Percentiles rank a stretch among this genome's conserved stretches.
Evolutionary conservation across 2,888 invertebrate species (phyloP).

Genomic region (Serrognathus titanus): DNA sequence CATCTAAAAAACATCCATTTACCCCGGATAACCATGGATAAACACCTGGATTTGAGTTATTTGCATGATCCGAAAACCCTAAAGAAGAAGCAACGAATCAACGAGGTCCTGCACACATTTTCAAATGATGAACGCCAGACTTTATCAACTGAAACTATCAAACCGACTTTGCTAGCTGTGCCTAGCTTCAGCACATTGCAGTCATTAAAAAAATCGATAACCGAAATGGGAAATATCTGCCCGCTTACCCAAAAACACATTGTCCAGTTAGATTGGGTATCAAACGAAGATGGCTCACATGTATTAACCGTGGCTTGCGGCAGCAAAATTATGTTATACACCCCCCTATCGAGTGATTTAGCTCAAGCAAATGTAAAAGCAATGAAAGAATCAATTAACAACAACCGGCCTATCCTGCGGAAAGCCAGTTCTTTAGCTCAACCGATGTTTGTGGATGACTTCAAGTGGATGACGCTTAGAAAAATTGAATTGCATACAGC

Average conservation of each 20-base stretch:
- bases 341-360: conserved; percentile 90
- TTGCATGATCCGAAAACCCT: conserved; percentile 74
- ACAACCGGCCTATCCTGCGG: conserved; percentile 78
- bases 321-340: conserved; percentile 87
- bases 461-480: conserved; percentile 93
- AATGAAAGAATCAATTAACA: conserved; percentile 69
- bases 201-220: conserved; percentile 80
- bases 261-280: conserved; percentile 98
- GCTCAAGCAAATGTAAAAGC: conserved; percentile 89
- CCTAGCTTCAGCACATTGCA: conserved; percentile 89
- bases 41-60: conserved; percentile 79
- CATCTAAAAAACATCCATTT: conserved; percentile 89
- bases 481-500: conserved; percentile 89
- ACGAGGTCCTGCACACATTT: conserved; percentile 77
- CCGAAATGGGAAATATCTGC: conserved; percentile 88
- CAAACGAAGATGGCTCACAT: conserved; percentile 98
- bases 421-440: conserved; percentile 90
- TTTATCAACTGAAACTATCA: conserved; percentile 40
- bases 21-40: conserved; percentile 76
- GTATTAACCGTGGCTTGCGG: conserved; percentile 95
- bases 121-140: conserved; percentile 70
- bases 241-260: conserved; percentile 88
- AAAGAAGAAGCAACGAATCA: conserved; percentile 78
- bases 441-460: conserved; percentile 86
- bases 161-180: conserved; percentile 67